phyloP scores from a whole-genome alignment of 2,888 invertebrate genomes.

The Leptura quadrifasciata region DNA sequence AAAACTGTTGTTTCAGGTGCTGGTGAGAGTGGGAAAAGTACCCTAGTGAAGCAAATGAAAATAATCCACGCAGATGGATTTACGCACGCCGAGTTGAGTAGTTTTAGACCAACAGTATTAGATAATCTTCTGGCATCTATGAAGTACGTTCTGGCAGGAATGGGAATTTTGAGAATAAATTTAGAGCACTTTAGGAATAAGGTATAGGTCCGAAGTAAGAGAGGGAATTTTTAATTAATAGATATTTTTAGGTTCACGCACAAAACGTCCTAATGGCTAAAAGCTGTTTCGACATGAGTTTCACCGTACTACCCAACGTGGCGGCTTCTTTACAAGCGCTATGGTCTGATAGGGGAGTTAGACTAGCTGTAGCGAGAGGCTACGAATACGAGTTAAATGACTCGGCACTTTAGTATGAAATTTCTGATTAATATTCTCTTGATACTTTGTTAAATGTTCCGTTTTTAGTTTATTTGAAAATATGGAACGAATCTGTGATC shows the following conservation, averaged over 20 bases:
- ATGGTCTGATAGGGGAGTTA: slow-evolving; percentile 80
- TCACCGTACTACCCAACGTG: slow-evolving; percentile 75
- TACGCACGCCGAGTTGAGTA: slow-evolving; percentile 77
- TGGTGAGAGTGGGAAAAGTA: slow-evolving; percentile 82
- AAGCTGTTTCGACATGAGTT: slow-evolving; percentile 77
- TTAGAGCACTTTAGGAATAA: slow-evolving; percentile 78
- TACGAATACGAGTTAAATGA: slow-evolving; percentile 82
- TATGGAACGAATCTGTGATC: slow-evolving; percentile 80
- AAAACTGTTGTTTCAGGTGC: slow-evolving; percentile 74
- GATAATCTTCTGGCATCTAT: slow-evolving; percentile 81
- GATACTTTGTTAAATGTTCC: slow-evolving; percentile 36
- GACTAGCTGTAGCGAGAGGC: slow-evolving; percentile 79
- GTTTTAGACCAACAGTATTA: slow-evolving; percentile 79
- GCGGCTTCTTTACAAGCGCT: slow-evolving; percentile 76
- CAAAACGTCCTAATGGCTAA: slow-evolving; percentile 75
- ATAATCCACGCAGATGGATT: slow-evolving; percentile 82
- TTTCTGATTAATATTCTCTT: background rate
- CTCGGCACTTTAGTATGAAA: slow-evolving; percentile 79
- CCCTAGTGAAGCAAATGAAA: slow-evolving; percentile 82
- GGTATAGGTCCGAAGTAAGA: slow-evolving; percentile 61
- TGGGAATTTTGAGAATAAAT: slow-evolving; percentile 80
- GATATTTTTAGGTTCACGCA: slow-evolving; percentile 72
- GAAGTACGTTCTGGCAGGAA: slow-evolving; percentile 81
- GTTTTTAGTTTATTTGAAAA: slow-evolving; percentile 79
- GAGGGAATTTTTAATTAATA: background rate